Percentiles rank a stretch among this genome's conserved stretches.
phyloP scores from a whole-genome alignment of 1,140 invertebrate genomes.

The Drusus annulatus region DNA sequence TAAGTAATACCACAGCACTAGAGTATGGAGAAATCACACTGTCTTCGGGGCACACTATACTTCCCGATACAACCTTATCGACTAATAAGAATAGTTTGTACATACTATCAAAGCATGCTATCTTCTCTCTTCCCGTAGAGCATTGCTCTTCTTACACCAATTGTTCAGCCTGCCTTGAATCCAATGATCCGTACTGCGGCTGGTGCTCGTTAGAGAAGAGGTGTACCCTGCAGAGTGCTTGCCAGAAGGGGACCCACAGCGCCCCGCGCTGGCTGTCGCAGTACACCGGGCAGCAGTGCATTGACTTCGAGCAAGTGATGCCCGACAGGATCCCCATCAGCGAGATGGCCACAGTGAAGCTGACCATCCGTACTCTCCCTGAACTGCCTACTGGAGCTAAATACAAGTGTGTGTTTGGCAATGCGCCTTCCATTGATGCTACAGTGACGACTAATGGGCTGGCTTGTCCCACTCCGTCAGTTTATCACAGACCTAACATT shows the following conservation, averaged over 20 bases:
- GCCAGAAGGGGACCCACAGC: slow-evolving; percentile 90
- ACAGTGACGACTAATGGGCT: slow-evolving; percentile 85
- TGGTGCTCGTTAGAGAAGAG: slow-evolving; percentile 98
- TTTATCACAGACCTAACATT: slow-evolving; percentile 85
- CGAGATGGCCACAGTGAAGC: slow-evolving; percentile 86
- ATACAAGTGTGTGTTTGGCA: slow-evolving; percentile 95
- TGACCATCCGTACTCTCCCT: slow-evolving; percentile 91
- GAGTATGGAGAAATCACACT: slow-evolving; percentile 86
- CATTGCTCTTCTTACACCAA: slow-evolving; percentile 91
- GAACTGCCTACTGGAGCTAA: slow-evolving; percentile 90
- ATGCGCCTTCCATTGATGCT: slow-evolving; percentile 88
- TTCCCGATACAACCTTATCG: slow-evolving; percentile 88
- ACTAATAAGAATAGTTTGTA: slow-evolving; percentile 83
- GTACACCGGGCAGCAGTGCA: slow-evolving; percentile 93
- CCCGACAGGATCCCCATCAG: slow-evolving; percentile 92
- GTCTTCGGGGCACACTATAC: slow-evolving; percentile 80
- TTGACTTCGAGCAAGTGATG: slow-evolving; percentile 94
- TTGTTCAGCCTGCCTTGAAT: slow-evolving; percentile 91
- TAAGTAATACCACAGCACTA: slow-evolving; percentile 77
- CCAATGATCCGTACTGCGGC: slow-evolving; percentile 96
- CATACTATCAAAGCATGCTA: slow-evolving; percentile 78
- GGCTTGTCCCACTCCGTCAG: slow-evolving; percentile 87
- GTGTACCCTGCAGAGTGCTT: slow-evolving; percentile 89
- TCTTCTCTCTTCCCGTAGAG: slow-evolving; percentile 93
- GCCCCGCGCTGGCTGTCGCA: slow-evolving; percentile 94